Conservation (phyloP, 2,113 vertebrate species). For the Tragelaphus buxtoni region DNA sequence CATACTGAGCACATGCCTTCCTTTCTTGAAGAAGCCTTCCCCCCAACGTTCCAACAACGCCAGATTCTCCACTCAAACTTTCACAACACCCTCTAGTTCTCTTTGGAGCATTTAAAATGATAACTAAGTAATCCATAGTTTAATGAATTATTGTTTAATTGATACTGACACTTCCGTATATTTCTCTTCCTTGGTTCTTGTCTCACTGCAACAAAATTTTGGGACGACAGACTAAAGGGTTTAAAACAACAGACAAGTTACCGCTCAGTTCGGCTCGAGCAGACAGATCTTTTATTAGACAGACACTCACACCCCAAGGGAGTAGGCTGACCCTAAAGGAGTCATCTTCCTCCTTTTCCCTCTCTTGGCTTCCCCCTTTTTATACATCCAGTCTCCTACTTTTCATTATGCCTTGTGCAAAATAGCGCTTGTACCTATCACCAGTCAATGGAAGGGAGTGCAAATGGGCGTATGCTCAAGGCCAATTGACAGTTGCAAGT, state of each 20-base stretch:
- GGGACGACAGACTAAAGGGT: background rate
- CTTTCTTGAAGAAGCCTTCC: background rate
- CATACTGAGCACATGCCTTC: background rate
- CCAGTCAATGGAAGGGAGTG: background rate
- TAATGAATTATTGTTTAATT: background rate
- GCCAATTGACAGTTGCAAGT: background rate
- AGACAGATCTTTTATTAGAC: background rate
- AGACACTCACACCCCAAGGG: background rate
- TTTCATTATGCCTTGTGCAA: background rate
- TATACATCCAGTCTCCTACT: background rate
- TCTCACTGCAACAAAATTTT: background rate
- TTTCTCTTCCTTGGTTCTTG: background rate
- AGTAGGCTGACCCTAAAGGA: background rate
- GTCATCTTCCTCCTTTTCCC: background rate
- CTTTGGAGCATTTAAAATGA: background rate
- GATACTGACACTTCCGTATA: background rate
- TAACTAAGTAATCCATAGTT: background rate
- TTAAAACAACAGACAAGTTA: background rate
- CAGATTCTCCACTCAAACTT: background rate
- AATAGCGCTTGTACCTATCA: background rate
- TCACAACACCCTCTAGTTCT: background rate
- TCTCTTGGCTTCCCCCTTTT: background rate
- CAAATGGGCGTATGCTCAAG: background rate
- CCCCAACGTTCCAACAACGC: fast-evolving
- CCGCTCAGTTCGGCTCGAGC: background rate